Conservation (phyloP, 2,113 vertebrate genomes). For the Lophochroa leadbeateri region DNA sequence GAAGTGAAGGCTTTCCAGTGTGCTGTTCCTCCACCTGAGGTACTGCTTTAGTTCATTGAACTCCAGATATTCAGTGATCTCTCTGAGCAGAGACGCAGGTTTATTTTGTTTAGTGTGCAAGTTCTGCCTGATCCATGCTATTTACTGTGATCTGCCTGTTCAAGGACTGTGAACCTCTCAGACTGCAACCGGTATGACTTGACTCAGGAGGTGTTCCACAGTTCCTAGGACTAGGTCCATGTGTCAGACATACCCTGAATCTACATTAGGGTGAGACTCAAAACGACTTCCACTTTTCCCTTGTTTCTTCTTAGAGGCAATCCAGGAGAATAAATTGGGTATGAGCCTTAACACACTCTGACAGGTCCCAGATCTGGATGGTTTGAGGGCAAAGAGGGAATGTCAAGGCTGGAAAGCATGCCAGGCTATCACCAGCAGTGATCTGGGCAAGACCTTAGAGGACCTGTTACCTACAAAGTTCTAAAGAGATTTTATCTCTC, state of each 20-base stretch:
- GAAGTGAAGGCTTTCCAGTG: not conserved
- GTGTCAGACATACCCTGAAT: not conserved
- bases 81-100: not conserved
- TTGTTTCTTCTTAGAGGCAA: not conserved
- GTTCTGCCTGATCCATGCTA: not conserved
- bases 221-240: accelerated
- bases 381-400: conserved; percentile 42
- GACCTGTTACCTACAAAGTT: not conserved
- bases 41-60: not conserved
- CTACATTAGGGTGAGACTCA: not conserved
- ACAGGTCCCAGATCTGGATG: not conserved
- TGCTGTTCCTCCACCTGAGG: not conserved
- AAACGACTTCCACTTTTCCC: not conserved
- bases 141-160: not conserved
- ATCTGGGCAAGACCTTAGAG: conserved; percentile 39
- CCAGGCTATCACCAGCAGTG: conserved; percentile 4
- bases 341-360: not conserved
- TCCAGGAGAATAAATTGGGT: not conserved
- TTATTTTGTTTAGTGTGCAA: not conserved
- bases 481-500: not conserved
- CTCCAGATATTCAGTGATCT: not conserved
- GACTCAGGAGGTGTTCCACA: not conserved
- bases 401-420: not conserved
- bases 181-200: not conserved
- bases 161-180: not conserved